Base-by-base conservation (phyloP, 2,888 invertebrate genomes). In the Torymus tubicola region DNA sequence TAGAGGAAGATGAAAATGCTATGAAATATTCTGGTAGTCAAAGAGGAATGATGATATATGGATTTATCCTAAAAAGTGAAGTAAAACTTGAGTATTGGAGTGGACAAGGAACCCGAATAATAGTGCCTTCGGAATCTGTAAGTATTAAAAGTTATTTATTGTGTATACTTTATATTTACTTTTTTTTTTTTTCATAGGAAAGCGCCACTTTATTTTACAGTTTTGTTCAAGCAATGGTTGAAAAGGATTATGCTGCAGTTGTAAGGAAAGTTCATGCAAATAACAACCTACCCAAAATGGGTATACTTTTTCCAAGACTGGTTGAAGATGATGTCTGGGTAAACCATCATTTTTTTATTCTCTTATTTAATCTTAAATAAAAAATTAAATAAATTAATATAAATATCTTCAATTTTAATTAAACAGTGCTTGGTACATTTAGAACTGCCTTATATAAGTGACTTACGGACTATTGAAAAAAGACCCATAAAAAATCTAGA, bases 241-340 rank as follows among this genome's bases (percentile, higher is more conserved):
- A 81, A 11, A 60, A 60, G 10, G 21, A 81, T 53, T 81, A 73
- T 24, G 82, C 53, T 21, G 84, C 82, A 12, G 76, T 84, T 24
- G 82, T 83, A 10, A 75, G 82, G 55, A 84, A 82, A 74, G 81
- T 83, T 65, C 80, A 83, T 69, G 52, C 21, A 0, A 11, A 72
- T 11, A 81, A 81, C 69, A 75, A 31, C 64, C 3, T 76, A 13
- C 83, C 84, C 3, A 83, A 76, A 80, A 83, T 83, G 82, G 84
- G 83, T 55, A 63, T 81, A 42, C 67, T 84, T 18, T 84, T 83
- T 77, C 84, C 84, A 11, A 79, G 75, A 78, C 13, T 80, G 2
- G 72, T 72, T 10, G 61, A 77, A 21, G 80, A 78, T 58, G 78
- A 83, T 14, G 58, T 80, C 13, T 78, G 78, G 81, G 84, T 84